Conservation (phyloP, 2,113 vertebrate genomes). For the Neotragus moschatus region DNA sequence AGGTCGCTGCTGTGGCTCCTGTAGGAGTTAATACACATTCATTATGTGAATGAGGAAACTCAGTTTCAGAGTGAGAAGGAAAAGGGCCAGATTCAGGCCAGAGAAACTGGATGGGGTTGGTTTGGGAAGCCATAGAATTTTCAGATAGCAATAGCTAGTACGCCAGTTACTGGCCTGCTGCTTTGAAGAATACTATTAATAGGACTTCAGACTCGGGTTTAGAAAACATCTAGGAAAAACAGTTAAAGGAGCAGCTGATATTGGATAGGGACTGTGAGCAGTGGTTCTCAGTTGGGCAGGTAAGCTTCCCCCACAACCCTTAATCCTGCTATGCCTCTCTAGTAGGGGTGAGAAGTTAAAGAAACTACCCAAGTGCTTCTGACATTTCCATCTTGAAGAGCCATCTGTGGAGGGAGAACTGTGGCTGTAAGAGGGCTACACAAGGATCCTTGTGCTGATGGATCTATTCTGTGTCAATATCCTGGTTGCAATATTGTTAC, state of each 20-base stretch:
- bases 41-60: neutral
- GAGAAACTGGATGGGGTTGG: neutral
- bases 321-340: neutral
- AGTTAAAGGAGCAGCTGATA: neutral
- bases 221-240: constrained; percentile 10
- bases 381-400: neutral
- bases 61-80: neutral
- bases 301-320: neutral
- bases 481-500: neutral
- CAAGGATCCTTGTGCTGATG: neutral
- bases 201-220: neutral
- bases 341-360: neutral
- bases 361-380: neutral
- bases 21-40: neutral
- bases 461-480: neutral
- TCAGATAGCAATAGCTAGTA: neutral
- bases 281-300: neutral
- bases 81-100: neutral
- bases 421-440: neutral
- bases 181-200: neutral
- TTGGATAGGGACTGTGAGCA: neutral
- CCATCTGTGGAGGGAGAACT: neutral
- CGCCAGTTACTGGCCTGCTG: neutral
- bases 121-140: neutral
- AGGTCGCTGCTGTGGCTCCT: neutral